These are phyloP conservation scores for Bradypodion ventrale DNA, from an alignment of 2,797 vertebrate species.

Conservation along the genomic window DNA sequence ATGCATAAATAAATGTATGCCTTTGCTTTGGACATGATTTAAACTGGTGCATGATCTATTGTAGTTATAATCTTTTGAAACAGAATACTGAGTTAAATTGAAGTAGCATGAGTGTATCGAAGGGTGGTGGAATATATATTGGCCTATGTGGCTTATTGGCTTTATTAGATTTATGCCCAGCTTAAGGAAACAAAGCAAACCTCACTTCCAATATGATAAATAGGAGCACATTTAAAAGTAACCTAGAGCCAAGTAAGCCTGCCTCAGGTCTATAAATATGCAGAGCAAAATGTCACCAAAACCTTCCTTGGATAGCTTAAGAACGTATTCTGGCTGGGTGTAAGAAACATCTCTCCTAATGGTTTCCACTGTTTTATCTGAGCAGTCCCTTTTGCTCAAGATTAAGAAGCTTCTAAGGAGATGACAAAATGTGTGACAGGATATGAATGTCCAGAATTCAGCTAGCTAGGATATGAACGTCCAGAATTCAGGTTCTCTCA, in stretches of 20 bases:
- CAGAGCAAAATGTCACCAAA: slow-evolving; percentile 31
- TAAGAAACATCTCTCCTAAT: not conserved
- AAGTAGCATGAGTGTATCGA: slow-evolving; percentile 26
- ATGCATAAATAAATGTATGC: slow-evolving; percentile 14
- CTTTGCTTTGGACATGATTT: slow-evolving; percentile 12
- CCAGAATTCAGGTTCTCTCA: not conserved
- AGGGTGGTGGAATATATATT: slow-evolving; percentile 8
- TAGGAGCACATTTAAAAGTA: slow-evolving; percentile 35
- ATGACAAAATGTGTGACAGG: slow-evolving; percentile 9
- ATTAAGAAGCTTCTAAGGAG: slow-evolving; percentile 11
- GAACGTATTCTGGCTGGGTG: not conserved
- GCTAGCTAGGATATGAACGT: not conserved
- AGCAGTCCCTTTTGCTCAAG: slow-evolving; percentile 6
- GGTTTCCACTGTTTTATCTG: slow-evolving; percentile 32
- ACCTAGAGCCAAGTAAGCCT: not conserved
- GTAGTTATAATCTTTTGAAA: not conserved
- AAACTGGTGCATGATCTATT: not conserved
- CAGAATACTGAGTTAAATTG: slow-evolving; percentile 33
- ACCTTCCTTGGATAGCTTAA: slow-evolving; percentile 24
- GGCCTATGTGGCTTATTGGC: not conserved
- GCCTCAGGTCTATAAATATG: not conserved
- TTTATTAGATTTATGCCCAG: slow-evolving; percentile 36
- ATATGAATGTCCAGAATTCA: not conserved
- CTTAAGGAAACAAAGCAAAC: slow-evolving; percentile 37
- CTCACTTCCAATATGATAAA: slow-evolving; percentile 23